phyloP scores from a whole-genome alignment of 2,888 invertebrate genomes.

The Apodemia zela region DNA sequence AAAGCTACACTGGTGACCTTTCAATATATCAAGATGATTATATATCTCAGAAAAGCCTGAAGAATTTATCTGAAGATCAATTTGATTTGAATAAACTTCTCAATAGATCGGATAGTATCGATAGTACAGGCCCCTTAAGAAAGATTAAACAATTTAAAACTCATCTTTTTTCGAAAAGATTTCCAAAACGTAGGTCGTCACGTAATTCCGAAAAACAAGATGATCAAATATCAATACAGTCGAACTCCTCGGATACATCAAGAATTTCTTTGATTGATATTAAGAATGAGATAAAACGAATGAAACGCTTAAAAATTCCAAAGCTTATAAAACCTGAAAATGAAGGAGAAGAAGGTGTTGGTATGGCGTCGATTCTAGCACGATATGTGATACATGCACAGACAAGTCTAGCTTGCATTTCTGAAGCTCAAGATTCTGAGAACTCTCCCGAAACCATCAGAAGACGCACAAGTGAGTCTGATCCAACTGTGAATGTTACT shows the following conservation, averaged over 20 bases:
- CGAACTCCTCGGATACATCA: slow-evolving; percentile 72
- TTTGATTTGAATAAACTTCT: slow-evolving; percentile 62
- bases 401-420: slow-evolving; percentile 79
- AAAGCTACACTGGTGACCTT: slow-evolving; percentile 54
- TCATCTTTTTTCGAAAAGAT: slow-evolving; percentile 81
- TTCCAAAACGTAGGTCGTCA: slow-evolving; percentile 76
- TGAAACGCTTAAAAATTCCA: slow-evolving; percentile 64
- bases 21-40: slow-evolving; percentile 66
- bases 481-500: slow-evolving; percentile 50
- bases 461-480: slow-evolving; percentile 65
- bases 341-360: slow-evolving; percentile 73
- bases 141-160: slow-evolving; percentile 83
- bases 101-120: slow-evolving; percentile 73
- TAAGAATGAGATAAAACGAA: slow-evolving; percentile 64
- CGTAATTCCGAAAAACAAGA: slow-evolving; percentile 75
- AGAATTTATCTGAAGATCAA: slow-evolving; percentile 66
- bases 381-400: slow-evolving; percentile 82
- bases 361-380: slow-evolving; percentile 84
- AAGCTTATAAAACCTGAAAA: slow-evolving; percentile 55
- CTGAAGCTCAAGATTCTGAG: slow-evolving; percentile 76
- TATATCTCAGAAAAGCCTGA: slow-evolving; percentile 55
- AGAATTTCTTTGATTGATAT: slow-evolving; percentile 64
- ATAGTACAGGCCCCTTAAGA: slow-evolving; percentile 67
- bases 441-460: slow-evolving; percentile 62
- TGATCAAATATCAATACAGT: slow-evolving; percentile 75